Conservation (phyloP, 2,113 vertebrate genomes). For the Brachionichthys hirsutus region DNA sequence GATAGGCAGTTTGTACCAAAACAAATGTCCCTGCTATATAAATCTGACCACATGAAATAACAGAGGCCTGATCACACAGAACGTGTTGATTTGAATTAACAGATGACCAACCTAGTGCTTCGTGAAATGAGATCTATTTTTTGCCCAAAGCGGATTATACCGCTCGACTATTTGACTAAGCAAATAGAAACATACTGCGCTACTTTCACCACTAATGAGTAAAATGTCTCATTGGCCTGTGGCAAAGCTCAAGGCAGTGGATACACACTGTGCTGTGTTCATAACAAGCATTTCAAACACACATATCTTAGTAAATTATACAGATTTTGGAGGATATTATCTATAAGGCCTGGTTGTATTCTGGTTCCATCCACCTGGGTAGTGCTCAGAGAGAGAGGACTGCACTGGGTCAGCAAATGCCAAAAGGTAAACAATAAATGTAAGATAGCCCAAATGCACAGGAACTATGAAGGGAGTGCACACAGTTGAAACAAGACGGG, state of each 20-base stretch:
- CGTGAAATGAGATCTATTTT: slow-evolving; percentile 25
- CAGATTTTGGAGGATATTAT: slow-evolving; percentile 35
- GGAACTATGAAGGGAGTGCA: slow-evolving; percentile 33
- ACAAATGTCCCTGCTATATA: no score
- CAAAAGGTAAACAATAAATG: slow-evolving; percentile 43
- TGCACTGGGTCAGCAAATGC: slow-evolving; percentile 38
- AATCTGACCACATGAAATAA: background rate
- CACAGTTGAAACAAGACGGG: slow-evolving; percentile 32
- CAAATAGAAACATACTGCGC: slow-evolving; percentile 53
- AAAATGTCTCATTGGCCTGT: slow-evolving; percentile 49
- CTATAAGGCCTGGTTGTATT: slow-evolving; percentile 33
- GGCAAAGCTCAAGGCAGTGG: slow-evolving; percentile 54
- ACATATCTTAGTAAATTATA: slow-evolving; percentile 48
- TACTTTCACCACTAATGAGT: slow-evolving; percentile 66
- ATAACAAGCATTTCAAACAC: slow-evolving; percentile 49
- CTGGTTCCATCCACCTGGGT: slow-evolving; percentile 40
- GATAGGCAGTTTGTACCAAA: no score
- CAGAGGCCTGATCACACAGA: background rate
- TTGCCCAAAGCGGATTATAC: slow-evolving; percentile 20
- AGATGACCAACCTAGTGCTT: slow-evolving; percentile 2
- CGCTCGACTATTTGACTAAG: slow-evolving; percentile 42
- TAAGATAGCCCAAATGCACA: slow-evolving; percentile 35
- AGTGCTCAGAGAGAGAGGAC: slow-evolving; percentile 24
- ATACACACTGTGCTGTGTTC: slow-evolving; percentile 29
- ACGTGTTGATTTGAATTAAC: background rate